Conservation (phyloP, 2,888 invertebrate species). For the Exephanes ischioxanthus region DNA sequence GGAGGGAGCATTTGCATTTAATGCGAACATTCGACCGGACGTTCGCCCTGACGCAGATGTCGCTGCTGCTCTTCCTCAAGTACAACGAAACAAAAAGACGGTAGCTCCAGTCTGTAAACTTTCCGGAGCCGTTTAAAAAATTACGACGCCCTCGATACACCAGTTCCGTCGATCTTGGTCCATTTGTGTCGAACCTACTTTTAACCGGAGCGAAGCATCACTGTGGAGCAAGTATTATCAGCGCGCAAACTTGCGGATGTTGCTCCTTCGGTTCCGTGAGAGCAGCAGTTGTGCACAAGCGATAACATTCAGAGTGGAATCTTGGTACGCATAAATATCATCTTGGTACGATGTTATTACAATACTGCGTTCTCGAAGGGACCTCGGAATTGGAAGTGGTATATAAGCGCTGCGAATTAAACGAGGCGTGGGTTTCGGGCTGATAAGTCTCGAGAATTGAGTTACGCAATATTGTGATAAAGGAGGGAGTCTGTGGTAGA, state of each 20-base stretch:
- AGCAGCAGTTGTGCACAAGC: slow-evolving; percentile 3
- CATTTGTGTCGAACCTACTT: neutral
- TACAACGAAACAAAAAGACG: slow-evolving; percentile 2
- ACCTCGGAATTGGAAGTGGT: slow-evolving; percentile 5
- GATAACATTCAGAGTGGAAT: slow-evolving; percentile 12
- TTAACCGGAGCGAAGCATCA: neutral
- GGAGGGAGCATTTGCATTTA: slow-evolving; percentile 79
- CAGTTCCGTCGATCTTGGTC: neutral
- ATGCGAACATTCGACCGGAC: slow-evolving; percentile 72
- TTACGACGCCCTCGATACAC: neutral
- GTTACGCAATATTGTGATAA: slow-evolving; percentile 79
- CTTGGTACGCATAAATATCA: neutral
- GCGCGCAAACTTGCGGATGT: neutral
- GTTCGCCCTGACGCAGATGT: slow-evolving; percentile 30
- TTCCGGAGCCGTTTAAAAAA: neutral
- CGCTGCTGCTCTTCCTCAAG: neutral
- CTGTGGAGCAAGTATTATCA: neutral
- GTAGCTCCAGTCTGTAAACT: neutral
- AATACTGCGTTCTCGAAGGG: slow-evolving; percentile 3
- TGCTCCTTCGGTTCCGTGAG: neutral
- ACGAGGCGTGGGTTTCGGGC: slow-evolving; percentile 63
- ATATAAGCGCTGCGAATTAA: slow-evolving; percentile 3
- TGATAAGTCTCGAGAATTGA: slow-evolving; percentile 74
- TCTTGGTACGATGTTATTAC: neutral
- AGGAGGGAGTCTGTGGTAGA: slow-evolving; percentile 63